Conservation (phyloP, 2,113 vertebrate species). For the Physeter macrocephalus region DNA sequence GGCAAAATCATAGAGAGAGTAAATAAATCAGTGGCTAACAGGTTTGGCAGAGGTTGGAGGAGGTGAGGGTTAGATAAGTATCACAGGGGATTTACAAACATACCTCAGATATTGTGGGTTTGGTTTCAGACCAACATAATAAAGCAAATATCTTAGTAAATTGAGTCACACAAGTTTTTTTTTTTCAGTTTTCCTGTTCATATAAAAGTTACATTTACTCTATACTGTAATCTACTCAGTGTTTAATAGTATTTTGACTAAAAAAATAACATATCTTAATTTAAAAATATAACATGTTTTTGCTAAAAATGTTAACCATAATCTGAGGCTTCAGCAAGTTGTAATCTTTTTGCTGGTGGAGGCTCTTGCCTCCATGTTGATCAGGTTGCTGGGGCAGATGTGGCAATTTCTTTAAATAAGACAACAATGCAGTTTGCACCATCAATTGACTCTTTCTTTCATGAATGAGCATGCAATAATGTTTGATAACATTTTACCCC, state of each 20-base stretch:
- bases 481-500: background rate
- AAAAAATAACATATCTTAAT: background rate
- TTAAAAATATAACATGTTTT: background rate
- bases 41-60: background rate
- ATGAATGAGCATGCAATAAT: background rate
- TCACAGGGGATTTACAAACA: background rate
- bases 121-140: background rate
- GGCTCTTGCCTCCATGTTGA: background rate
- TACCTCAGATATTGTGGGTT: background rate
- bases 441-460: background rate
- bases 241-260: background rate
- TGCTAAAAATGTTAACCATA: background rate
- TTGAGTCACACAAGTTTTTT: background rate
- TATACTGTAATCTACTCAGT: background rate
- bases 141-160: background rate
- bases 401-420: background rate
- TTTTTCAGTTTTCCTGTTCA: background rate
- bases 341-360: background rate
- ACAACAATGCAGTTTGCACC: background rate
- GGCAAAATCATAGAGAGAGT: background rate
- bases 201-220: background rate
- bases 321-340: background rate
- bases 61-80: background rate
- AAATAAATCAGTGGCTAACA: background rate
- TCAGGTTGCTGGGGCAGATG: background rate